Base-by-base conservation (phyloP, 2,797 vertebrate species). In the Poeciliopsis infans region DNA sequence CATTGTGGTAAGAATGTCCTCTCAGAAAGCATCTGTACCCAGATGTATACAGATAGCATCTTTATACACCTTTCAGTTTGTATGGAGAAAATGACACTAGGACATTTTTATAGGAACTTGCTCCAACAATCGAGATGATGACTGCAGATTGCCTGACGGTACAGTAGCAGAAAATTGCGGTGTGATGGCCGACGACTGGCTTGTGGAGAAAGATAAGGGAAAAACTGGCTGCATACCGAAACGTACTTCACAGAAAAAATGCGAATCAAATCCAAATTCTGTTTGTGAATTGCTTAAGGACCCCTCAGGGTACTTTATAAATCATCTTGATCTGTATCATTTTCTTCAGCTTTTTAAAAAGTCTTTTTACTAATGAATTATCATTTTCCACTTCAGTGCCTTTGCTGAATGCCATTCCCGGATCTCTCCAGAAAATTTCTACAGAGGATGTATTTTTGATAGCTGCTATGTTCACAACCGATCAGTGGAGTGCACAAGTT, bases 111-210 rank as follows among this genome's bases (percentile, higher is more conserved):
- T 87, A 99, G 98, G 98, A 74, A 97, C 95, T 28, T 99, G 98
- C 86, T 98, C 93, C 91, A 99, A 99, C 85, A 95, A 93, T 86
- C 90, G 86, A 0, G 70, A 72, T 2, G 98, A 99, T 82, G 98
- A 99, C 91, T 99, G 98, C 77, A 93, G 83, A 95, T 87, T 98
- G 78, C 97, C 97, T 2, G 87, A 82, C 0, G 97, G 97, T 13
- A 72, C 92, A 55, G 79, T 97, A 66, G 75, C 93, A 39, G 33
- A 87, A 1, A 86, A 81, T 88, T 99, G 98, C 87, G 95, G 95
- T 77, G 71, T 86, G 1, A 97, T 98, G 88, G 98, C 97, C 11
- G 96, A 98, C 81, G 88, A 96, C 1, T 99, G 98, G 98, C 87
- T 3, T 66, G 1, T 47, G 15, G 13, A 47, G 46, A 16, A 47